A percentile compares a stretch with the other conserved stretches of the same genome.
phyloP scores from a whole-genome alignment of 2,797 vertebrate genomes.

The Phoxinus dragarum region DNA sequence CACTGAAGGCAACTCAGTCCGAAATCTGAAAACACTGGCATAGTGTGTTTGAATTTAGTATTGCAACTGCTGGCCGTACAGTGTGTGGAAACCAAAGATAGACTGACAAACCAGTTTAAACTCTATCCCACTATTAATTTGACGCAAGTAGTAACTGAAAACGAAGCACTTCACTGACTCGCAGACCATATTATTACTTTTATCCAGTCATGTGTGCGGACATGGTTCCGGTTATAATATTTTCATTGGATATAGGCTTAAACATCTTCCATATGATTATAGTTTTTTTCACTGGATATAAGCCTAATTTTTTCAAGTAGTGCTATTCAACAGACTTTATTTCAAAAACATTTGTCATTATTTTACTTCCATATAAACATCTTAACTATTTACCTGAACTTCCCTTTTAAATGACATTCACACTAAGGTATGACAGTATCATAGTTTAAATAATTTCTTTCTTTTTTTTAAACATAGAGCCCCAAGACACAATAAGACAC shows the following conservation, averaged over 20 bases:
- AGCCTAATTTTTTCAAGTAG: background rate
- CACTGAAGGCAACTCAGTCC: background rate
- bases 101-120: slow-evolving; percentile 70
- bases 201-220: slow-evolving; percentile 67
- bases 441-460: background rate
- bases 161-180: slow-evolving; percentile 73
- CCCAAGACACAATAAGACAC: slow-evolving; percentile 67
- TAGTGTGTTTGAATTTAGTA: background rate
- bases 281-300: background rate
- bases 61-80: background rate
- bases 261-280: background rate
- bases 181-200: slow-evolving; percentile 73
- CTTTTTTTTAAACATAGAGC: too few relatives aligned
- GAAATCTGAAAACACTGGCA: background rate
- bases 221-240: background rate
- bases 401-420: background rate
- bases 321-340: too few relatives aligned
- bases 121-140: slow-evolving; percentile 78
- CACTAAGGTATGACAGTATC: background rate
- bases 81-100: background rate
- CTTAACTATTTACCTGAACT: background rate
- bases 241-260: background rate
- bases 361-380: background rate
- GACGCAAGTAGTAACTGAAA: slow-evolving; percentile 81
- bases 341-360: too few relatives aligned